Evolutionary conservation across 2,888 invertebrate genomes (phyloP), one percentile per base, ranked within the genome.

Genomic region (Lottia gigantea): DNA sequence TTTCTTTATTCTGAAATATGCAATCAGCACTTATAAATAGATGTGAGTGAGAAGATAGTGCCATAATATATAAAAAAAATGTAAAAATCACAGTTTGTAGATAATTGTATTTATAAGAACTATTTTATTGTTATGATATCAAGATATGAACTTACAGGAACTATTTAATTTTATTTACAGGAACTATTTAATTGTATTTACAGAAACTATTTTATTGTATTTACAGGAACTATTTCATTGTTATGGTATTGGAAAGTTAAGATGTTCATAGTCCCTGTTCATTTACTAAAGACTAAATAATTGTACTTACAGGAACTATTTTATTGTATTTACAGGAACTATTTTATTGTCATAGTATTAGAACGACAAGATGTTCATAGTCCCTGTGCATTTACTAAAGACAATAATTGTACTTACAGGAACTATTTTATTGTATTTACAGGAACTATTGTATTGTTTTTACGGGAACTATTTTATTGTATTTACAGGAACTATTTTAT

Each of bases 121-220:
- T 97, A 78, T 97, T 97, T 89, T 95, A 95, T 90, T 97, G 97
- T 90, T 95, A 96, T 91, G 95, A 95, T 79, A 90, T 97, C 77
- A 92, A 93, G 81, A 92, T 31, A 4, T 31, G 31, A 4, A 31
- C 6, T 31, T 31, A 31, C 31, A 31, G 6, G 31, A 31, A 31
- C 31, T 31, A 6, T 31, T 4, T 31, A 4, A 31, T 4, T 31
- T 2, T 31, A 31, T 31, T 31, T 31, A 31, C 31, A 6, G 31
- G 31, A 31, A 31, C 31, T 31, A 31, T 31, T 4, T 31, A 4
- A 31, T 40, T 40, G 40, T 8, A 40, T 40, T 40, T 8, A 40
- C 40, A 40, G 7, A 11, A 11, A 4, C 40, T 40, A 40, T 40
- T 6, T 40, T 40, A 40, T 55, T 55, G 6, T 55, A 19, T 31